A percentile compares a stretch with the other conserved stretches of the same genome.
phyloP scores from a whole-genome alignment of 2,113 vertebrate species.

The Ciconia boyciana region DNA sequence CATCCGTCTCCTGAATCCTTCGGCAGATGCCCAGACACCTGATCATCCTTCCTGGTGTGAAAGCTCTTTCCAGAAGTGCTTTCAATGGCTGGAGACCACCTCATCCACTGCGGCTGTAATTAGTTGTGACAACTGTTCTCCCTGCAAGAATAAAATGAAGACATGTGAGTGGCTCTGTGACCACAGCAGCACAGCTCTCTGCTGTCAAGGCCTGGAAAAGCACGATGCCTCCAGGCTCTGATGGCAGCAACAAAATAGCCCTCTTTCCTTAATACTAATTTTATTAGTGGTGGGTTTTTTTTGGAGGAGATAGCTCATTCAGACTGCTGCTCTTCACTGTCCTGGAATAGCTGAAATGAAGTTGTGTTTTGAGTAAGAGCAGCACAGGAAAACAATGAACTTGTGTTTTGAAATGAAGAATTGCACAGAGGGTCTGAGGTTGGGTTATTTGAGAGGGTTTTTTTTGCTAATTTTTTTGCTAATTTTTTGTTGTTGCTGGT shows the following conservation, averaged over 20 bases:
- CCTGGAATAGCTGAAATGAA: background rate
- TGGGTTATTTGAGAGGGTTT: background rate
- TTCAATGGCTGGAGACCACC: background rate
- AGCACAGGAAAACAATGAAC: background rate
- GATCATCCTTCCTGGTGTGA: background rate
- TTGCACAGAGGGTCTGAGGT: background rate
- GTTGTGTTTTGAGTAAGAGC: background rate
- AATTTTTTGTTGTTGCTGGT: background rate
- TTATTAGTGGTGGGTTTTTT: background rate
- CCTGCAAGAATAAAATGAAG: background rate
- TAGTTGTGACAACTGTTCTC: background rate
- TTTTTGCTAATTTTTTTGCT: background rate
- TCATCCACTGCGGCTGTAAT: background rate
- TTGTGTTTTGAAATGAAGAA: background rate
- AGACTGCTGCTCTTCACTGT: background rate
- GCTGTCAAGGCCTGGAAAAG: background rate
- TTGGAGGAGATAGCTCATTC: background rate
- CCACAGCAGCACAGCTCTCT: background rate
- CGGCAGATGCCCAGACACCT: background rate
- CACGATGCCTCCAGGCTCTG: background rate
- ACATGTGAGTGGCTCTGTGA: background rate
- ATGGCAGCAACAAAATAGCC: background rate
- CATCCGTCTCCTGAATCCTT: background rate
- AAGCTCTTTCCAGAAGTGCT: background rate
- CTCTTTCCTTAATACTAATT: background rate